phyloP scores from a whole-genome alignment of 2,113 vertebrate genomes.

The Andinoacara biseriatus region DNA sequence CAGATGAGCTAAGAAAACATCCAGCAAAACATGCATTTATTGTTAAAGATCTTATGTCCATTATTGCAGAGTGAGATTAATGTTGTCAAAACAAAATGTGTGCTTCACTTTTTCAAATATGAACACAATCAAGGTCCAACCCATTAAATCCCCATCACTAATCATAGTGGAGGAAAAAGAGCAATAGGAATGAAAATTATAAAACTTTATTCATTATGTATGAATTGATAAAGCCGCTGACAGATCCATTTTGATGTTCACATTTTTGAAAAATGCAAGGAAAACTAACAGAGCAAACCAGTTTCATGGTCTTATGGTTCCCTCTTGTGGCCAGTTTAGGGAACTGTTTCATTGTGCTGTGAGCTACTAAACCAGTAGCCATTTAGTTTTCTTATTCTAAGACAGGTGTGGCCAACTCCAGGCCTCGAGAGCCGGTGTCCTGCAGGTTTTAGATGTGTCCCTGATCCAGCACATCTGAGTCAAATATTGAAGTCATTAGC shows the following conservation, averaged over 20 bases:
- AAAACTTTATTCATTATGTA: neutral
- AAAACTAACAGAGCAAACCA: neutral
- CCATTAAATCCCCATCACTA: neutral
- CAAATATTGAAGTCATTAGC: too few species aligned
- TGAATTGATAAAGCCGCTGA: neutral
- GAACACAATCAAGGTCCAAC: neutral
- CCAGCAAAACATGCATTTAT: neutral
- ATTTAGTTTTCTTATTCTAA: neutral
- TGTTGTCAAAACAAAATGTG: neutral
- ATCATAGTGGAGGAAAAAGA: neutral
- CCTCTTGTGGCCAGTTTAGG: constrained; percentile 38
- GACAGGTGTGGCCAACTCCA: too few species aligned
- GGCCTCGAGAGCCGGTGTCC: too few species aligned
- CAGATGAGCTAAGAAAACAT: neutral
- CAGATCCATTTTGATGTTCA: neutral
- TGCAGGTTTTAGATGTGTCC: too few species aligned
- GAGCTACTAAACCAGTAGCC: neutral
- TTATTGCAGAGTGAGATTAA: neutral
- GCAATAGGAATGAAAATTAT: neutral
- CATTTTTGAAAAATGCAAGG: neutral
- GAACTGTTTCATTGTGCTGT: neutral
- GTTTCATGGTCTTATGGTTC: constrained; percentile 56
- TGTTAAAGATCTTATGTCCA: neutral
- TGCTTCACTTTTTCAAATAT: neutral
- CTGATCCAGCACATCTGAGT: too few species aligned